Conservation (phyloP, 2,888 invertebrate genomes). For the Hyalella azteca region DNA sequence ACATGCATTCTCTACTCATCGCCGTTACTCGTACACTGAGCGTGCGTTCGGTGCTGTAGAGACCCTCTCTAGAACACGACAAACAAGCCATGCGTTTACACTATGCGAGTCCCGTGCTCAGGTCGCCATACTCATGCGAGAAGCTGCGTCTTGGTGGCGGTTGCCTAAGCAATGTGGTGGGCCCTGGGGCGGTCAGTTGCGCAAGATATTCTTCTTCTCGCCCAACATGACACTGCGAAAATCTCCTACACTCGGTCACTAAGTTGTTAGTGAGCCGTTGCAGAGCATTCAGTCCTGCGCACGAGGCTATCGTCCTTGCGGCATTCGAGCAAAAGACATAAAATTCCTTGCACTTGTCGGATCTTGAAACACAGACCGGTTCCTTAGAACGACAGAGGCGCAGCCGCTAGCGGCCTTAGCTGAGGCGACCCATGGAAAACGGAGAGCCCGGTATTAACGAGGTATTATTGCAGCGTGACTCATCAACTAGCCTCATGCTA, state of each 20-base stretch:
- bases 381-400: neutral
- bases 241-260: slow-evolving; percentile 33
- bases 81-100: too few relatives aligned
- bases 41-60: too few relatives aligned
- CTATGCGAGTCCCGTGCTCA: too few relatives aligned
- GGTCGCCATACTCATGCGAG: too few relatives aligned
- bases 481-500: neutral
- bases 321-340: neutral
- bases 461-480: slow-evolving; percentile 18
- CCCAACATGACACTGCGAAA: slow-evolving; percentile 10
- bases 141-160: too few relatives aligned
- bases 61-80: too few relatives aligned
- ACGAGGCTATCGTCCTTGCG: neutral
- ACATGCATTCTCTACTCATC: too few relatives aligned
- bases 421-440: slow-evolving; percentile 20
- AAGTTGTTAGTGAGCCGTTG: slow-evolving; percentile 17
- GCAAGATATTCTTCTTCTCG: slow-evolving; percentile 34
- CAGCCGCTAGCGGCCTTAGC: slow-evolving; percentile 23
- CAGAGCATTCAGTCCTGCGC: neutral
- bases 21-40: too few relatives aligned
- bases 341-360: neutral
- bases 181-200: slow-evolving; percentile 5
- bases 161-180: neutral
- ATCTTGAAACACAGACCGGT: slow-evolving; percentile 13
- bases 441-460: slow-evolving; percentile 28